Base-by-base conservation (phyloP, 1,140 invertebrate genomes). In the Contarinia nasturtii region DNA sequence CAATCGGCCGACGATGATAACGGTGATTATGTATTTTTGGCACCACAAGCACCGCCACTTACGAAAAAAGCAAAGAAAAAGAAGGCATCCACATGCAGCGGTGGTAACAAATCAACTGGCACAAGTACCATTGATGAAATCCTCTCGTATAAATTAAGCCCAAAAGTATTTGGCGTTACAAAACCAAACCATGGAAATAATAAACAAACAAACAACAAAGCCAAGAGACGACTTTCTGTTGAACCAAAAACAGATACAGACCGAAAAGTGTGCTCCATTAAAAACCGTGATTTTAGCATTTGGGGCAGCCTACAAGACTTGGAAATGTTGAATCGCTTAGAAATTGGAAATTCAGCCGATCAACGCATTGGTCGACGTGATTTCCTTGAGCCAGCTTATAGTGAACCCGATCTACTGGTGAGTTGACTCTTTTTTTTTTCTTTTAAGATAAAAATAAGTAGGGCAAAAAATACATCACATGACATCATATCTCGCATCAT, bases 301-400 rank as follows among this genome's bases (percentile, higher is more conserved):
- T 75, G 73, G 73, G 71, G 71, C 22, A 76, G 74, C 50, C 54
- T 76, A 1, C 74, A 76, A 50, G 73, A 76, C 46, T 27, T 27
- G 10, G 27, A 27, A 27, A 64, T 76, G 43, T 59, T 69, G 38
- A 69, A 67, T 44, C 58, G 27, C 19, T 22, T 34, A 10, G 15
- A 14, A 11, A 19, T 34, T 4, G 22, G 33, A 20, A 14, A 43
- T 19, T 12, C 14, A 10, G 11, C 37, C 5, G 21, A 20, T 2
- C 33, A 22, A 1, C 33, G 15, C 17, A n/a, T 50, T 17, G 3
- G 4, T 3, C 27, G 27, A 27, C 27, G 27, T 27, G 27, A 27
- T 27, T 27, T 27, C 10, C 40, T 57, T 8, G 55, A 57, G 46
- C 53, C 52, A 18, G 64, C 63, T 10, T 58, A 61, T 20, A 67